These are phyloP conservation scores for Pungitius pungitius DNA, from an alignment of 2,113 vertebrate species.

Conservation along the genomic window DNA sequence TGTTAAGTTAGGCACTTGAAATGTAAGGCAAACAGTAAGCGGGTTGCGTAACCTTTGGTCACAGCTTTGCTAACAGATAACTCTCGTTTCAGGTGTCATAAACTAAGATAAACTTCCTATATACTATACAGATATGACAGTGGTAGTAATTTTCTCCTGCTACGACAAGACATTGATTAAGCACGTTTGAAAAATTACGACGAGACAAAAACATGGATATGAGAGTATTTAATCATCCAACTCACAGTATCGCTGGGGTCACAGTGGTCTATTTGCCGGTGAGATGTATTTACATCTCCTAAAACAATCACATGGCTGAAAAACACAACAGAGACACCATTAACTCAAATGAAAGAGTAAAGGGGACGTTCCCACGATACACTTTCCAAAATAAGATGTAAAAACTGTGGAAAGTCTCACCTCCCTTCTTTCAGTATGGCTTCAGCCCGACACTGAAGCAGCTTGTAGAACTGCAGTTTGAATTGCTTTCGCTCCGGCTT, in stretches of 20 bases:
- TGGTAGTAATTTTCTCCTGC: background rate
- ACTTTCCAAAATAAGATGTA: background rate
- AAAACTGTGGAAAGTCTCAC: conserved; percentile 63
- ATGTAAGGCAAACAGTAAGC: background rate
- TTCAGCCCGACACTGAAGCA: conserved; percentile 86
- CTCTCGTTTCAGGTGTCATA: background rate
- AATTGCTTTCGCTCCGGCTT: conserved; percentile 85
- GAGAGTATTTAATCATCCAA: conserved; percentile 18
- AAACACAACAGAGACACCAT: conserved; percentile 38
- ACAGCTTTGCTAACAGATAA: background rate
- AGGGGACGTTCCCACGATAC: background rate
- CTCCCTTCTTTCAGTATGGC: conserved; percentile 83
- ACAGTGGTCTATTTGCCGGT: conserved; percentile 88
- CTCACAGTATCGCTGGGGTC: conserved; percentile 85
- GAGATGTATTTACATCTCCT: conserved; percentile 90
- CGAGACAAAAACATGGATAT: background rate
- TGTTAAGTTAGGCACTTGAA: background rate
- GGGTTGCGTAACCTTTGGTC: background rate
- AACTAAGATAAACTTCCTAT: background rate
- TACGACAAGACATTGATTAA: background rate
- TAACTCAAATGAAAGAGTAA: background rate
- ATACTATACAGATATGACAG: background rate
- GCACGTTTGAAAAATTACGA: background rate
- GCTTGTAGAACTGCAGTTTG: conserved; percentile 87
- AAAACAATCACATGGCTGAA: conserved; percentile 88